Percentiles rank a stretch among this genome's conserved stretches.
These are phyloP conservation scores for Apeltes quadracus DNA, from an alignment of 2,113 vertebrate species.

Conservation along the genomic window DNA sequence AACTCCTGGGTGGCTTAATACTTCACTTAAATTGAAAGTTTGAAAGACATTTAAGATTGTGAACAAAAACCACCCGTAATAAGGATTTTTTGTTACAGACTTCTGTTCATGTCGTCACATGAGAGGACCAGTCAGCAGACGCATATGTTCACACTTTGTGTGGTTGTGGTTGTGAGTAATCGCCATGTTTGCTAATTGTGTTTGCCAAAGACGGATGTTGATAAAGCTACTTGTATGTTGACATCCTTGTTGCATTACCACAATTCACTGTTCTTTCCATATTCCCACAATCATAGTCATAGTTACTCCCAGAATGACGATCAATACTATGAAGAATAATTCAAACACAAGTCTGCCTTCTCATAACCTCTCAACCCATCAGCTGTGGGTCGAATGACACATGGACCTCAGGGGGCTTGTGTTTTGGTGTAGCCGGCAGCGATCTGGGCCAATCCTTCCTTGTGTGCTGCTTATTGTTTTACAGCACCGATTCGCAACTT, in stretches of 20 bases:
- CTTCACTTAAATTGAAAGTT: background rate
- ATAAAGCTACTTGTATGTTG: too few species aligned
- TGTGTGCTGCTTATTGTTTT: background rate
- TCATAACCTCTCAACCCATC: background rate
- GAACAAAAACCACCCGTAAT: background rate
- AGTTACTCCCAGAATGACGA: background rate
- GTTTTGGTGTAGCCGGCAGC: background rate
- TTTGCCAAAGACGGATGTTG: too few species aligned
- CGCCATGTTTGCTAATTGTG: background rate
- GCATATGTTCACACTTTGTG: constrained; percentile 22
- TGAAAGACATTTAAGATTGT: background rate
- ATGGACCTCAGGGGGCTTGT: background rate
- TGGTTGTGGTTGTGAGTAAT: constrained; percentile 24
- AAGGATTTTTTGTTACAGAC: background rate
- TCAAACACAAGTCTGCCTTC: background rate
- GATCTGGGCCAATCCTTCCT: background rate
- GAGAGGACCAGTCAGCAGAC: constrained; percentile 7
- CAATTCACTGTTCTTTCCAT: background rate
- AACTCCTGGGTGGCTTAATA: background rate
- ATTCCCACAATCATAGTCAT: background rate
- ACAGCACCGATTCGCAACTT: background rate
- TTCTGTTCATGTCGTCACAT: constrained; percentile 2
- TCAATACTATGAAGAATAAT: background rate
- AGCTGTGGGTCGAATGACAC: background rate
- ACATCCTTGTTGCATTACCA: too few species aligned